phyloP scores from a whole-genome alignment of 2,113 vertebrate genomes.

The Oncorhynchus kisutch region DNA sequence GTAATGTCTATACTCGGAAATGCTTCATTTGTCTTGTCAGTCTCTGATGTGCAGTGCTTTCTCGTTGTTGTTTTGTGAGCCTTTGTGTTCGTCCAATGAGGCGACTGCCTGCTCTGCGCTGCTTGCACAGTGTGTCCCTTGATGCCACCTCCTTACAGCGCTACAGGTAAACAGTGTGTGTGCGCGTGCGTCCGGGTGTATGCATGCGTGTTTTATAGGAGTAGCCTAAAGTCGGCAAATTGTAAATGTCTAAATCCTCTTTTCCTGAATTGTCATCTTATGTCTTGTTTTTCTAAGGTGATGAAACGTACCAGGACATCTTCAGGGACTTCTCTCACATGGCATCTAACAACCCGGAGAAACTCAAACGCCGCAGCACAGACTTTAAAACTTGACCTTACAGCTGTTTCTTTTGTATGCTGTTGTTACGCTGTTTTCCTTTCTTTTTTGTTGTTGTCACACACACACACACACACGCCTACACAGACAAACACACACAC shows the following conservation, averaged over 20 bases:
- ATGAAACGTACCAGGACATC: constrained; percentile 89
- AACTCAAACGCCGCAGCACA: constrained; percentile 79
- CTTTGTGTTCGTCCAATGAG: constrained; percentile 52
- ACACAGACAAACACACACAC: too few species aligned
- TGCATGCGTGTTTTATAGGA: constrained; percentile 43
- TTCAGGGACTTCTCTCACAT: constrained; percentile 94
- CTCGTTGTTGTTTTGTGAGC: constrained; percentile 30
- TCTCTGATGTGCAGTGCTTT: constrained; percentile 52
- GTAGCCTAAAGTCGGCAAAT: neutral
- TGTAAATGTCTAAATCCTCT: neutral
- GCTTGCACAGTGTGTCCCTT: constrained; percentile 67
- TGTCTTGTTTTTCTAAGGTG: constrained; percentile 68
- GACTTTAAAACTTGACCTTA: constrained; percentile 69
- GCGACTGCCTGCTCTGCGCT: constrained; percentile 57
- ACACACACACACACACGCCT: too few species aligned
- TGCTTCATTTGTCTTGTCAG: constrained; percentile 49
- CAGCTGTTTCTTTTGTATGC: neutral
- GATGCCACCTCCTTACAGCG: constrained; percentile 25
- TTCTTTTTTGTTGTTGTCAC: too few species aligned
- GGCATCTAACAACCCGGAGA: constrained; percentile 90
- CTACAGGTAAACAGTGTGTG: constrained; percentile 67
- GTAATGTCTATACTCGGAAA: constrained; percentile 2
- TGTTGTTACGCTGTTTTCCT: neutral
- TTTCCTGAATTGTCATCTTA: constrained; percentile 1
- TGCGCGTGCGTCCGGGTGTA: constrained; percentile 32